phyloP scores from a whole-genome alignment of 2,888 invertebrate genomes.

The Drepanosiphum platanoidis region DNA sequence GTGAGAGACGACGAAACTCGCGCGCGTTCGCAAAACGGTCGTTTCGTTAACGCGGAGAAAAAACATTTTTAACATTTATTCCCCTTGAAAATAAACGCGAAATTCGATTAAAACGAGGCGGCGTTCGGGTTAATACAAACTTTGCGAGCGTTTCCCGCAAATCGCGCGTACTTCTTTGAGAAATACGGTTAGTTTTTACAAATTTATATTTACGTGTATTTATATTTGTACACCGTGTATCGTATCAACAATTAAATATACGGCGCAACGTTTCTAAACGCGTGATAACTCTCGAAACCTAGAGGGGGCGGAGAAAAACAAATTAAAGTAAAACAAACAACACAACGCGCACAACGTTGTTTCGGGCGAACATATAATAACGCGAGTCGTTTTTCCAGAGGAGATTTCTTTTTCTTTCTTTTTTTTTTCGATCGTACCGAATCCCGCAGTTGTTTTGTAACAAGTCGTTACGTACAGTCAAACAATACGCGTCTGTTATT shows the following conservation, averaged over 20 bases:
- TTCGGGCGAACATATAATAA: too few relatives aligned
- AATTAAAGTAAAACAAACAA: not conserved
- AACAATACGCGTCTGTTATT: too few relatives aligned
- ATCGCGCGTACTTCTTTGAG: not conserved
- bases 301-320: not conserved
- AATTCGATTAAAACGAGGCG: not conserved
- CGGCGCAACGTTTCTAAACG: not conserved
- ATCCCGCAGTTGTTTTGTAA: not conserved
- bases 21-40: not conserved
- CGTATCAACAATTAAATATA: not conserved
- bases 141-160: not conserved
- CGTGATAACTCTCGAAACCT: not conserved
- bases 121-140: not conserved
- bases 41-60: not conserved
- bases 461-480: not conserved
- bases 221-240: not conserved
- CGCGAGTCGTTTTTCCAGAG: too few relatives aligned
- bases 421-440: not conserved
- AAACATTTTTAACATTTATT: not conserved
- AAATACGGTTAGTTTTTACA: not conserved
- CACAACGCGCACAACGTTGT: not conserved
- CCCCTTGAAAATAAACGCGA: not conserved
- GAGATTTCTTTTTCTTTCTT: too few relatives aligned
- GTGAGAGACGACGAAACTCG: not conserved
- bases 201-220: not conserved